Conservation (phyloP, 2,888 invertebrate species). For the Pachycephus smyrnensis region DNA sequence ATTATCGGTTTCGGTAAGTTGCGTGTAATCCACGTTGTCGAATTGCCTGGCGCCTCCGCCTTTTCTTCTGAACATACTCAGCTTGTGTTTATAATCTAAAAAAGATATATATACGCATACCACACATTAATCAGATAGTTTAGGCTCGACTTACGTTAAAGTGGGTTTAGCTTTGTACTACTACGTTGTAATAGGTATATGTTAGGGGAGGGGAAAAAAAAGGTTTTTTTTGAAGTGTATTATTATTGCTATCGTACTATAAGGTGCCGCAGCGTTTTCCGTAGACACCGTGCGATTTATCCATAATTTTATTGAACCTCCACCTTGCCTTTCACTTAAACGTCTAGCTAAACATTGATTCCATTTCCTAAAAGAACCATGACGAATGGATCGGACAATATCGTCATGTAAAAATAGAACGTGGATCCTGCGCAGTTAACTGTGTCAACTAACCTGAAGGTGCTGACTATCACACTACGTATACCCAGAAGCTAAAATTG, state of each 20-base stretch:
- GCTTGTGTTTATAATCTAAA: constrained; percentile 67
- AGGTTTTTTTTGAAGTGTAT: background rate
- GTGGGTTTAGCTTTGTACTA: too few species aligned
- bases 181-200: too few species aligned
- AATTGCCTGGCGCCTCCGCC: constrained; percentile 66
- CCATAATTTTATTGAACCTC: background rate
- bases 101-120: background rate
- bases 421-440: background rate
- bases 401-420: background rate
- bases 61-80: constrained; percentile 74
- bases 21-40: constrained; percentile 74
- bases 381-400: background rate
- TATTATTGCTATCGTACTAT: background rate
- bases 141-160: background rate
- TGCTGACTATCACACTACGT: background rate
- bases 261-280: too few species aligned
- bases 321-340: background rate
- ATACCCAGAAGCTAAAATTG: background rate
- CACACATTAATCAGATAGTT: background rate
- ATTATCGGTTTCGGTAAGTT: constrained; percentile 71
- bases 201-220: too few species aligned
- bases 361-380: background rate
- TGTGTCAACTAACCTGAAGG: background rate
- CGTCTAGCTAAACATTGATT: background rate
- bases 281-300: background rate